phyloP scores from a whole-genome alignment of 2,113 vertebrate species.

The Malurus melanocephalus region DNA sequence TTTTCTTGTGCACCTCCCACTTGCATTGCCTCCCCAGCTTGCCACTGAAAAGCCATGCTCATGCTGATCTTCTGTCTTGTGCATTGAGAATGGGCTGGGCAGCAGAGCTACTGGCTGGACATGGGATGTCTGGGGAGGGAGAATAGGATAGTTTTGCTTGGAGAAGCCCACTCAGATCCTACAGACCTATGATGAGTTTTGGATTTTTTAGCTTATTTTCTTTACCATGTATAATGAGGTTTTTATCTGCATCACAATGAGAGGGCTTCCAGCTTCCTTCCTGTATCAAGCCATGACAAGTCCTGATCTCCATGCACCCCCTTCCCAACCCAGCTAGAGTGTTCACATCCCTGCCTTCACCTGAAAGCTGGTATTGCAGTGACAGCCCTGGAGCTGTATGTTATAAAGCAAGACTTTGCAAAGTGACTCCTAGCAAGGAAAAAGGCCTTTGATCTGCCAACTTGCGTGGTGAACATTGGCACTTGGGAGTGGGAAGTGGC shows the following conservation, averaged over 20 bases:
- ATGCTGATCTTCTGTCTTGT: neutral
- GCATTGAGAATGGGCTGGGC: neutral
- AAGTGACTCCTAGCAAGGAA: neutral
- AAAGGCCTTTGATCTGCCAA: neutral
- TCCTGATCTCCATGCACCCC: neutral
- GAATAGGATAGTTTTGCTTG: neutral
- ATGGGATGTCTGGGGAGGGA: neutral
- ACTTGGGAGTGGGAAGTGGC: neutral
- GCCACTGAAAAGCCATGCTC: accelerated
- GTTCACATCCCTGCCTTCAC: accelerated
- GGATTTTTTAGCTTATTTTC: neutral
- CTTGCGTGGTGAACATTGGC: neutral
- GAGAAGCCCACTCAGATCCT: neutral
- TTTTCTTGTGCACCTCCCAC: accelerated
- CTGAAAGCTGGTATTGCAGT: accelerated
- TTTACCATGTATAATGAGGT: neutral
- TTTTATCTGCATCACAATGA: neutral
- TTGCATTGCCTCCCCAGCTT: neutral
- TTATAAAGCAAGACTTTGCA: neutral
- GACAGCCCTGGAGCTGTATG: neutral
- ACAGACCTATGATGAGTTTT: neutral
- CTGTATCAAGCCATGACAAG: too few relatives aligned
- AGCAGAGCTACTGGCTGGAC: neutral
- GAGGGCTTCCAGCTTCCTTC: neutral
- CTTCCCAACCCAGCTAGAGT: neutral